Conservation (phyloP, 1,140 invertebrate genomes). For the Littorina saxatilis region DNA sequence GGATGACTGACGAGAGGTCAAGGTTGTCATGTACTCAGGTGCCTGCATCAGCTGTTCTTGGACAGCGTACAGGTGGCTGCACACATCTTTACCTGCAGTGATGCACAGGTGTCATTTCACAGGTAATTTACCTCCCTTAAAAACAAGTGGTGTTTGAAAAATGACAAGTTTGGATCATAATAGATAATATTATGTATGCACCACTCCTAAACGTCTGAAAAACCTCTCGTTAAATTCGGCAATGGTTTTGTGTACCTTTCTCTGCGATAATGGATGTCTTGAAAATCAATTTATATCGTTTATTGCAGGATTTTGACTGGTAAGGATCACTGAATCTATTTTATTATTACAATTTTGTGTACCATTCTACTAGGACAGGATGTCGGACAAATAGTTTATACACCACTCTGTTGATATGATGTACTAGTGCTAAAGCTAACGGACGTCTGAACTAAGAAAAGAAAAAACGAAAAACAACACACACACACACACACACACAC, state of each 20-base stretch:
- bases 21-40: slow-evolving; percentile 51
- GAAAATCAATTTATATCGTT: slow-evolving; percentile 87
- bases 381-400: slow-evolving; percentile 86
- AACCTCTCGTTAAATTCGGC: not conserved
- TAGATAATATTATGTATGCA: not conserved
- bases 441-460: slow-evolving; percentile 1
- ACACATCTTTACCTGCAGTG: slow-evolving; percentile 83
- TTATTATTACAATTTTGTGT: too few species aligned
- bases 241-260: too few species aligned
- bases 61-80: slow-evolving; percentile 84
- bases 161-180: too few species aligned
- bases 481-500: not conserved
- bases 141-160: not conserved
- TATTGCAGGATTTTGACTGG: slow-evolving; percentile 83
- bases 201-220: not conserved
- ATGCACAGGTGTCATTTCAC: not conserved
- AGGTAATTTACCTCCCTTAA: not conserved
- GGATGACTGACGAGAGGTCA: slow-evolving; percentile 53
- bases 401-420: slow-evolving; percentile 87
- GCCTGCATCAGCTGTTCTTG: slow-evolving; percentile 59
- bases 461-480: not conserved
- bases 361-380: slow-evolving; percentile 83
- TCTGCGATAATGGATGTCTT: slow-evolving; percentile 79
- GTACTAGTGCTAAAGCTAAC: too few species aligned
- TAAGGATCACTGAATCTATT: too few species aligned